Conservation (phyloP, 2,888 invertebrate species). For the Lasius fuliginosus region DNA sequence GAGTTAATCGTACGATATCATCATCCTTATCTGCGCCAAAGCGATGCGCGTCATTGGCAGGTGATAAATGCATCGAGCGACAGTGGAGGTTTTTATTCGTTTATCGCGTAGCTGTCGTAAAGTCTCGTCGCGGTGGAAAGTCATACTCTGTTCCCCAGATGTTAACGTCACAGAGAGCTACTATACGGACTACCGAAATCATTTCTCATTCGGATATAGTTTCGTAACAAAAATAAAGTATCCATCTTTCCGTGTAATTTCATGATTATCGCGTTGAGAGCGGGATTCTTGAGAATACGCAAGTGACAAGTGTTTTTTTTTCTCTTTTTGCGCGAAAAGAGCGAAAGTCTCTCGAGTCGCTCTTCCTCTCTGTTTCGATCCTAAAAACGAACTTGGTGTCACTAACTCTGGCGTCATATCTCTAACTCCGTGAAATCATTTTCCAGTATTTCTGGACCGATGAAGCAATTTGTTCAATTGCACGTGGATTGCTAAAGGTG, state of each 20-base stretch:
- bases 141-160: background rate
- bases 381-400: background rate
- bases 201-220: background rate
- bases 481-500: background rate
- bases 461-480: background rate
- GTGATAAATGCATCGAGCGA: slow-evolving; percentile 20
- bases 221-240: background rate
- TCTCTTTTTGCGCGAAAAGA: background rate
- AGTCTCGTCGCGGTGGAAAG: slow-evolving; percentile 10
- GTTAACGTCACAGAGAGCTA: background rate
- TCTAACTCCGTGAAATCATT: background rate
- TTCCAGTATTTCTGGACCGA: background rate
- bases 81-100: slow-evolving; percentile 10
- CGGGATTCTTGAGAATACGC: background rate
- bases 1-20: background rate
- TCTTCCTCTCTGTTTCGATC: background rate
- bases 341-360: background rate
- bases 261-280: background rate
- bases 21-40: slow-evolving; percentile 23
- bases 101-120: slow-evolving; percentile 39
- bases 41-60: slow-evolving; percentile 16
- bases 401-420: background rate
- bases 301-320: background rate
- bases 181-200: background rate
- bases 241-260: background rate